Conservation (phyloP, 2,797 vertebrate species). For the Eulemur albifrons region DNA sequence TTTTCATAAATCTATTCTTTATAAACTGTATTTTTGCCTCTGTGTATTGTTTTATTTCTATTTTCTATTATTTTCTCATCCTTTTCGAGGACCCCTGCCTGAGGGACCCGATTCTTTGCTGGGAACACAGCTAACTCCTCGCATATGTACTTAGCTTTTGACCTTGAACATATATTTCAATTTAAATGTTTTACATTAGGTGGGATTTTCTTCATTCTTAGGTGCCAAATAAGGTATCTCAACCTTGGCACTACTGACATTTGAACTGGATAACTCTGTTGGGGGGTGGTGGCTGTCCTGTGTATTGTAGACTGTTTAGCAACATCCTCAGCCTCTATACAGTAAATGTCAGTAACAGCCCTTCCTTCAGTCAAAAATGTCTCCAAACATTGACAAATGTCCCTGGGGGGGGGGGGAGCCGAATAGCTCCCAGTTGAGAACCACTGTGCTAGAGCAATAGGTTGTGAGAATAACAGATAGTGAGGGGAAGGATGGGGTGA, state of each 20-base stretch:
- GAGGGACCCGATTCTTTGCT: no score
- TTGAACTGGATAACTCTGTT: not conserved
- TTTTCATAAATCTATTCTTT: no score
- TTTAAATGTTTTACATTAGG: not conserved
- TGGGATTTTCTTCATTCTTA: not conserved
- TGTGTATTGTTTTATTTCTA: no score
- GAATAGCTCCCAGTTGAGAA: not conserved
- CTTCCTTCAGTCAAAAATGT: not conserved
- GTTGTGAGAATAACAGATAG: not conserved
- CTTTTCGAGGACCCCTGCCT: no score
- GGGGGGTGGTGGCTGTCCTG: fast-evolving
- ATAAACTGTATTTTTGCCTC: no score
- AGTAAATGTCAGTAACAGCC: not conserved
- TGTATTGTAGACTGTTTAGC: not conserved
- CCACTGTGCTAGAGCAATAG: not conserved
- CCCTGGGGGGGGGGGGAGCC: no score
- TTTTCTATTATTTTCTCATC: no score
- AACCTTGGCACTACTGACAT: not conserved
- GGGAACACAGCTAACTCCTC: no score
- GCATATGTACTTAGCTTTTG: not conserved
- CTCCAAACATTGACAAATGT: not conserved
- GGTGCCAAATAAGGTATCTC: not conserved
- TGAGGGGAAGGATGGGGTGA: not conserved
- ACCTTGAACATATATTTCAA: not conserved
- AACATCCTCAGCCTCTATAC: not conserved